phyloP scores from a whole-genome alignment of 2,797 vertebrate species.

The Carduelis carduelis region DNA sequence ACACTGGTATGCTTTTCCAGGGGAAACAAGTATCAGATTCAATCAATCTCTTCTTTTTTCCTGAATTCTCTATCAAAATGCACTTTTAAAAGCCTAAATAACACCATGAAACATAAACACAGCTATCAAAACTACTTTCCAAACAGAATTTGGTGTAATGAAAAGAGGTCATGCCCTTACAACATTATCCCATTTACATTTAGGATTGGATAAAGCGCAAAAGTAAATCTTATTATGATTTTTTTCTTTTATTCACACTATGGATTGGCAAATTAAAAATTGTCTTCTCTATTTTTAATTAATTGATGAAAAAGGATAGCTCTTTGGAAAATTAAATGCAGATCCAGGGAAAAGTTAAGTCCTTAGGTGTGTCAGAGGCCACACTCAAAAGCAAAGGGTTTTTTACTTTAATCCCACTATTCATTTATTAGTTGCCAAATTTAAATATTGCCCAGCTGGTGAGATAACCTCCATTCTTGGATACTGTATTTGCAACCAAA shows the following conservation, averaged over 20 bases:
- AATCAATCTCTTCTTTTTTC: not conserved
- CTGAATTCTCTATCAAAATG: not conserved
- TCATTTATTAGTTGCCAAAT: not conserved
- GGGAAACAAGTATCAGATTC: not conserved
- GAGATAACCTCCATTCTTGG: not conserved
- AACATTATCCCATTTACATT: not conserved
- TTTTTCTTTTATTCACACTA: not conserved
- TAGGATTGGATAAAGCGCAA: not conserved
- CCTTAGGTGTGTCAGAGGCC: not conserved
- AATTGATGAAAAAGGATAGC: not conserved
- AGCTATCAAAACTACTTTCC: not conserved
- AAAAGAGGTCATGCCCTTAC: not conserved
- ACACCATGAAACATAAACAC: not conserved
- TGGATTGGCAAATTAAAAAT: not conserved
- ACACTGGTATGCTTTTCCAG: not conserved
- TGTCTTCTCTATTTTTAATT: not conserved
- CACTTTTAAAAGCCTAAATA: not conserved
- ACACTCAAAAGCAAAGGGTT: not conserved
- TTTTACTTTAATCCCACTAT: not conserved
- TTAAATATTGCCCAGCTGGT: not conserved
- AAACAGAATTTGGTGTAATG: not conserved
- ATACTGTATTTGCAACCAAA: not conserved
- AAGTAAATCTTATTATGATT: not conserved
- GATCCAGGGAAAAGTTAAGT: not conserved
- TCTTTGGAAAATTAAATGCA: not conserved